A percentile compares a stretch with the other conserved stretches of the same genome.
Conservation (phyloP, 2,797 vertebrate genomes). For the Masticophis lateralis region DNA sequence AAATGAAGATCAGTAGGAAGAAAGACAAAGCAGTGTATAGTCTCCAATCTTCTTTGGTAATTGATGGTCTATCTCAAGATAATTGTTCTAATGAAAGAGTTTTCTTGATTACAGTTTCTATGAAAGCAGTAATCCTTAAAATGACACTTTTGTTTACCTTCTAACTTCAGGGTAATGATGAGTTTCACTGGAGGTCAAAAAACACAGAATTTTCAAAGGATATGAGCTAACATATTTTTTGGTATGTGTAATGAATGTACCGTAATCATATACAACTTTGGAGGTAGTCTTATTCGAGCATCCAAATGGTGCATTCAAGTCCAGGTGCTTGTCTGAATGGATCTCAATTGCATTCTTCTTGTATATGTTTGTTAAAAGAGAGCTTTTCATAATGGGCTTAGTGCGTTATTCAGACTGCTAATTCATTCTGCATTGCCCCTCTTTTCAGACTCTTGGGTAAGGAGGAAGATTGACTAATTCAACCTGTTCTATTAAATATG, state of each 20-base stretch:
- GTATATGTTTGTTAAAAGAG: not conserved
- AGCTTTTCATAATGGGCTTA: not conserved
- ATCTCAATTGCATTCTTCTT: not conserved
- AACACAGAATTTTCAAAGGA: not conserved
- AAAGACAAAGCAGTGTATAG: constrained; percentile 3
- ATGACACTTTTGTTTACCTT: not conserved
- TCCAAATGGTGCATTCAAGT: not conserved
- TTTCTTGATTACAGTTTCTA: constrained; percentile 29
- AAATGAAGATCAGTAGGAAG: not conserved
- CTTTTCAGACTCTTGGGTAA: not conserved
- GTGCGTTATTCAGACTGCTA: not conserved
- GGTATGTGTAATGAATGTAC: not conserved
- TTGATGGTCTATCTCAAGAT: not conserved
- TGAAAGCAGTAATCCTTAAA: not conserved
- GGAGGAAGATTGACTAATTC: not conserved
- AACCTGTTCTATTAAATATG: not conserved
- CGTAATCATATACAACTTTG: not conserved
- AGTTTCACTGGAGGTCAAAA: not conserved
- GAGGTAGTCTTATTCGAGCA: not conserved
- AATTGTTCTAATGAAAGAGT: constrained; percentile 7
- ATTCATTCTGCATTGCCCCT: not conserved
- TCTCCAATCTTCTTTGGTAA: not conserved
- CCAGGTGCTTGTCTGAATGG: not conserved
- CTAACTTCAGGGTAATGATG: constrained; percentile 15
- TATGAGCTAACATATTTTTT: not conserved